phyloP scores from a whole-genome alignment of 2,888 invertebrate species.

The Anodontia alba region DNA sequence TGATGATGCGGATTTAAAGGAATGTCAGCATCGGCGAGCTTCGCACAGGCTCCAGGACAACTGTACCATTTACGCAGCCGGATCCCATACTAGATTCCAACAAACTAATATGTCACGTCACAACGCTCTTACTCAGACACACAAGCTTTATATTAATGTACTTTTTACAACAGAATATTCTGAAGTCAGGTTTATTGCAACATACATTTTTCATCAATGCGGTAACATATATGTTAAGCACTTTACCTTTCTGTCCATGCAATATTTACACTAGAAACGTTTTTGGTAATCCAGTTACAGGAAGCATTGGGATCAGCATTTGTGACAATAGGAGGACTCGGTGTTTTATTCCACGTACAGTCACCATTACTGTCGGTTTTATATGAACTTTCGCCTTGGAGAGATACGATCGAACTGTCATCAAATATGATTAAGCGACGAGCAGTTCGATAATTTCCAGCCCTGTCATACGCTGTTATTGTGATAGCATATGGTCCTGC shows the following conservation, averaged over 20 bases:
- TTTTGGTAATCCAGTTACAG: constrained; percentile 22
- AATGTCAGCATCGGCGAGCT: too few species aligned
- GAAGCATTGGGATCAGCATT: constrained; percentile 21
- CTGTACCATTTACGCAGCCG: too few species aligned
- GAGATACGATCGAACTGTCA: background rate
- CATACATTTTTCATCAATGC: too few species aligned
- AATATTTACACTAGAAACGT: background rate
- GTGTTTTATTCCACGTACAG: background rate
- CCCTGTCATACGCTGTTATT: constrained; percentile 29
- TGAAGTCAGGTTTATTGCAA: too few species aligned
- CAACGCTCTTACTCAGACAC: too few species aligned
- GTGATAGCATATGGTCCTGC: constrained; percentile 34
- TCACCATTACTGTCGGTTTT: background rate
- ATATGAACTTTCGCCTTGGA: background rate
- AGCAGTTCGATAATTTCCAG: constrained; percentile 42
- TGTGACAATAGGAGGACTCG: constrained; percentile 11
- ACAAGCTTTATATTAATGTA: too few species aligned
- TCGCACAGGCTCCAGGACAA: too few species aligned
- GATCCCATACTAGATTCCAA: too few species aligned
- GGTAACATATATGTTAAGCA: too few species aligned
- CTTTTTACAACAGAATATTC: too few species aligned
- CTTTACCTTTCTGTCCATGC: constrained; percentile 16
- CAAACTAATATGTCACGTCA: too few species aligned
- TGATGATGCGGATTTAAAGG: too few species aligned
- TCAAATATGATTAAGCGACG: constrained; percentile 34